phyloP scores from a whole-genome alignment of 2,888 invertebrate species.

The Hecatera dysodea region DNA sequence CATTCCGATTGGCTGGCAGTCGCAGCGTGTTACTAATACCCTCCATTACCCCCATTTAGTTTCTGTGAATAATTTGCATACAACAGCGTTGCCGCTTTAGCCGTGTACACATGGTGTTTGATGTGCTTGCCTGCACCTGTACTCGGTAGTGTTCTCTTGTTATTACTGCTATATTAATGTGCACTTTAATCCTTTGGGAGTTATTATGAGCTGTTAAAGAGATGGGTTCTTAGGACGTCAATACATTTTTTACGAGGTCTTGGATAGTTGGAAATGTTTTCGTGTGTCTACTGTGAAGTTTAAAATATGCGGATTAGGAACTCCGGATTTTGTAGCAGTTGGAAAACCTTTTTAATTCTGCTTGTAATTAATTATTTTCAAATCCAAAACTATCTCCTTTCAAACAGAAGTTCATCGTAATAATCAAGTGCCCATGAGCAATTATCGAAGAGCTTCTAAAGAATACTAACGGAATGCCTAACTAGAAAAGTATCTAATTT shows the following conservation, averaged over 20 bases:
- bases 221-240: background rate
- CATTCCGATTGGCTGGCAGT: constrained; percentile 59
- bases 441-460: constrained; percentile 40
- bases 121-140: constrained; percentile 65
- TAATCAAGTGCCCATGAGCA: constrained; percentile 40
- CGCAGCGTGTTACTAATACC: constrained; percentile 48
- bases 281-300: too few species aligned
- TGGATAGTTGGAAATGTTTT: background rate
- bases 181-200: constrained; percentile 19
- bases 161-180: constrained; percentile 50
- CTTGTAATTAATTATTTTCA: background rate
- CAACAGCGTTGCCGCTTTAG: constrained; percentile 65
- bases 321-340: too few species aligned
- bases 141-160: constrained; percentile 40
- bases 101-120: constrained; percentile 66
- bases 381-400: constrained; percentile 13
- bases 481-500: constrained; percentile 67
- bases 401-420: constrained; percentile 26
- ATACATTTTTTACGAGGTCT: background rate
- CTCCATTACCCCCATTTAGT: constrained; percentile 73
- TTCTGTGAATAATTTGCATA: constrained; percentile 75
- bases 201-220: constrained; percentile 11
- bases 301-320: background rate
- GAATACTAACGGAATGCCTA: constrained; percentile 71
- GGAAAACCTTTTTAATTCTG: background rate